Conservation (phyloP, 2,888 invertebrate species). For the Synergus itoensis region DNA sequence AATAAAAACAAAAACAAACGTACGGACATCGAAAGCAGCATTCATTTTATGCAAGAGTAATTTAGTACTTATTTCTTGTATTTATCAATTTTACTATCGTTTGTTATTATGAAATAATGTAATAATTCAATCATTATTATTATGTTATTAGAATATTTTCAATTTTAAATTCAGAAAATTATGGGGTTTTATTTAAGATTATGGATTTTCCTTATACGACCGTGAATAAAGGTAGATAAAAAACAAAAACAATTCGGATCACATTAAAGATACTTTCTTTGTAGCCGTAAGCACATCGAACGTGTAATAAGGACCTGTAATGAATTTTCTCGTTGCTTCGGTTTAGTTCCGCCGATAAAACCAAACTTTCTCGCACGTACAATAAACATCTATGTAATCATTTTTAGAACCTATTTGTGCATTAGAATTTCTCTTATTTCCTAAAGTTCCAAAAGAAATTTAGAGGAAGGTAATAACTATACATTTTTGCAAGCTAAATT, state of each 20-base stretch:
- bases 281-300: constrained; percentile 18
- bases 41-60: not conserved
- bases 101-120: not conserved
- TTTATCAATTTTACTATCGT: not conserved
- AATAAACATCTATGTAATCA: constrained; percentile 27
- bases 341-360: constrained; percentile 23
- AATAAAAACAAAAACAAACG: not conserved
- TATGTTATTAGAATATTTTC: not conserved
- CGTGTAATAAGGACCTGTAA: constrained; percentile 10
- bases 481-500: not conserved
- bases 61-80: not conserved
- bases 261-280: constrained; percentile 9
- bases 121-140: not conserved
- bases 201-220: constrained; percentile 8
- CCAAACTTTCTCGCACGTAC: constrained; percentile 5
- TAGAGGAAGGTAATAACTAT: not conserved
- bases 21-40: not conserved
- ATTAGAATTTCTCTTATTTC: constrained; percentile 9
- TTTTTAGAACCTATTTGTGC: constrained; percentile 14
- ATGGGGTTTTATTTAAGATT: constrained; percentile 10
- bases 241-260: too few species aligned
- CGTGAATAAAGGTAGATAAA: constrained; percentile 1
- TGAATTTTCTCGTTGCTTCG: constrained; percentile 21
- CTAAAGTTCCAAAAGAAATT: not conserved
- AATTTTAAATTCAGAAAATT: not conserved